A percentile compares a stretch with the other conserved stretches of the same genome.
These are phyloP conservation scores for Allobates femoralis DNA, from an alignment of 2,797 vertebrate genomes.

Conservation along the genomic window DNA sequence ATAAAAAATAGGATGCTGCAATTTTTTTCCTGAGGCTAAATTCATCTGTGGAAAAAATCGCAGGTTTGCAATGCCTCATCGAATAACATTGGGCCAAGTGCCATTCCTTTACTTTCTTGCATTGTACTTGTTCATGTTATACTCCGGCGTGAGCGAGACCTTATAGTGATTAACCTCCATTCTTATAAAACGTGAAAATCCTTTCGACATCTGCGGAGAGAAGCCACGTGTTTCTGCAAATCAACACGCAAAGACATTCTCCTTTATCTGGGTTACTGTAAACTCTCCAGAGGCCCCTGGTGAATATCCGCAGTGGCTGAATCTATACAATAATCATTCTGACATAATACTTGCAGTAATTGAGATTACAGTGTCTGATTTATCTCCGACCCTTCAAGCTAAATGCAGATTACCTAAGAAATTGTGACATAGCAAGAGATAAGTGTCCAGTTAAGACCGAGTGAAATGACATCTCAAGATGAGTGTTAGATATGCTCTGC, in stretches of 20 bases:
- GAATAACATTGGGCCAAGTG: no score
- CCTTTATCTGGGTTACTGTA: neutral
- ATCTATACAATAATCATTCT: neutral
- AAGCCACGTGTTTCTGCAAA: neutral
- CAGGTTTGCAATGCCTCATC: no score
- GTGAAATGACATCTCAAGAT: neutral
- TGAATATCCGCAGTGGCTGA: neutral
- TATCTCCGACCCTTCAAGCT: neutral
- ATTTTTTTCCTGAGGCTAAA: no score
- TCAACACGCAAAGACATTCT: neutral
- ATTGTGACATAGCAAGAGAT: neutral
- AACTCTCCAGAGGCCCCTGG: neutral
- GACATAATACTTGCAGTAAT: neutral
- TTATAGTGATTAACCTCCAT: neutral
- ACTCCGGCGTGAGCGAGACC: no score
- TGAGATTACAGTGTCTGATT: neutral
- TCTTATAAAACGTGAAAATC: neutral
- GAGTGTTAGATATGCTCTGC: neutral
- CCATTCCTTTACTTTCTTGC: no score
- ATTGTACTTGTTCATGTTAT: no score
- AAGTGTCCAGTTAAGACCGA: neutral
- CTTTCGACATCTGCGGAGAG: neutral
- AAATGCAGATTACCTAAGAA: slow-evolving; percentile 7
- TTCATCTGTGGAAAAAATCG: no score
- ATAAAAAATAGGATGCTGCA: no score